Evolutionary conservation across 2,797 vertebrate genomes (phyloP).

Genomic region (Nannoperca obscura): DNA sequence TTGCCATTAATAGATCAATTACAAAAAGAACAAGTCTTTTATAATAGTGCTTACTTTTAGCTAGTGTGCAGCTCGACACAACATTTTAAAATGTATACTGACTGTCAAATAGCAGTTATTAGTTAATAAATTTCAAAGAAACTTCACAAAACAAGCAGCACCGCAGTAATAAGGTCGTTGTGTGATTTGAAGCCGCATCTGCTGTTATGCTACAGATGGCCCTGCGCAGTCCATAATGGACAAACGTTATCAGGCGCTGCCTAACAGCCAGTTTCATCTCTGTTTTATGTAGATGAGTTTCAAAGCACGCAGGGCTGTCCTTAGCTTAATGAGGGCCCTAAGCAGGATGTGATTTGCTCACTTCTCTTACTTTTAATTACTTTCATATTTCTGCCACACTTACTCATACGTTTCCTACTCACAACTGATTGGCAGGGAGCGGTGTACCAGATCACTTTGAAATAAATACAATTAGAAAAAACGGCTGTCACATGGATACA

Average conservation of each 20-base stretch:
- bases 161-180: constrained; percentile 42
- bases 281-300: constrained; percentile 49
- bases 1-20: constrained; percentile 74
- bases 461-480: constrained; percentile 5
- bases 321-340: constrained; percentile 53
- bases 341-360: constrained; percentile 58
- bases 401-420: constrained; percentile 38
- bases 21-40: constrained; percentile 62
- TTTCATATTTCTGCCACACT: constrained; percentile 57
- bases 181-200: constrained; percentile 41
- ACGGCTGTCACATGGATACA: not conserved
- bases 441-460: not conserved
- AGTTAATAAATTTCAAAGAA: constrained; percentile 22
- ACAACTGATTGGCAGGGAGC: constrained; percentile 13
- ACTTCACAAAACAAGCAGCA: constrained; percentile 15
- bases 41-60: constrained; percentile 50
- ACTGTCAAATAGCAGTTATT: constrained; percentile 13
- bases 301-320: constrained; percentile 45
- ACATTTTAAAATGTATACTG: constrained; percentile 41
- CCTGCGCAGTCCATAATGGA: constrained; percentile 42
- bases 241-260: constrained; percentile 47
- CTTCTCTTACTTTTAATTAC: constrained; percentile 63
- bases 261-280: constrained; percentile 52
- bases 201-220: constrained; percentile 49
- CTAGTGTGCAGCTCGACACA: constrained; percentile 33